A percentile compares a stretch with the other conserved stretches of the same genome.
Evolutionary conservation across 2,888 invertebrate species (phyloP).

Genomic region (Stramonita haemastoma): DNA sequence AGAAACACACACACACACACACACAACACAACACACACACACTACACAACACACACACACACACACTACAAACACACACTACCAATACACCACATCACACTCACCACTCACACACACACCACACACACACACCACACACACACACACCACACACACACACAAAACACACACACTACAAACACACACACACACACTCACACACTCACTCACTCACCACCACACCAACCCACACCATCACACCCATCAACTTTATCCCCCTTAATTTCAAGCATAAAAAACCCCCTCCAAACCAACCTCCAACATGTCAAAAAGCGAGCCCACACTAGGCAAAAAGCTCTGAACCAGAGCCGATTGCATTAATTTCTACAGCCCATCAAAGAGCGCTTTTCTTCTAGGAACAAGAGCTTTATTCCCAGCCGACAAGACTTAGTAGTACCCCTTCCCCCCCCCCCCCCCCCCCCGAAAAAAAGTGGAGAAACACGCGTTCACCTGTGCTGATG

Average conservation of each 20-base stretch:
- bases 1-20: too few relatives aligned
- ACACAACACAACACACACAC: too few relatives aligned
- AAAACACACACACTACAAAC: too few relatives aligned
- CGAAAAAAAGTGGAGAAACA: not conserved
- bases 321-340: not conserved
- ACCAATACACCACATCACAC: too few relatives aligned
- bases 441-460: too few relatives aligned
- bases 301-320: not conserved
- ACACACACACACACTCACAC: too few relatives aligned
- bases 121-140: not conserved
- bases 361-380: not conserved
- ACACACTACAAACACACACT: too few relatives aligned
- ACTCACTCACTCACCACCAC: not conserved
- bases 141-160: too few relatives aligned
- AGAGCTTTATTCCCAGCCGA: not conserved
- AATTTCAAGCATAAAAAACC: too few relatives aligned
- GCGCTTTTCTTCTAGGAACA: not conserved
- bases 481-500: not conserved
- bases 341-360: not conserved
- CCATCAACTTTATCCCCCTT: too few relatives aligned
- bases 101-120: not conserved
- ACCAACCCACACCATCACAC: not conserved
- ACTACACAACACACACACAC: too few relatives aligned
- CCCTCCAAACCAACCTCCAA: not conserved
- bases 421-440: not conserved